Conservation (phyloP, 2,888 invertebrate genomes). For the Lochmaea crataegi region DNA sequence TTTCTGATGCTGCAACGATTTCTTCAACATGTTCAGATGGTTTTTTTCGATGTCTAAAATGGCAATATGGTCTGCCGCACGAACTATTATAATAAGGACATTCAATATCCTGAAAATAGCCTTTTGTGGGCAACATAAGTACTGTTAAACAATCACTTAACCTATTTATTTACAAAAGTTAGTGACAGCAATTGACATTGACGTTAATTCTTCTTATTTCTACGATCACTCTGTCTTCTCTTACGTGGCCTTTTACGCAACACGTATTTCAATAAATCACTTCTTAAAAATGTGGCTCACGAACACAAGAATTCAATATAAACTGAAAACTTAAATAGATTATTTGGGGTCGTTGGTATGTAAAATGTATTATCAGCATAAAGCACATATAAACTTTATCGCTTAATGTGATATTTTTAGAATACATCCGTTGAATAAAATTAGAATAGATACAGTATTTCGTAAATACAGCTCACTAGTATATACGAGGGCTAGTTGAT, state of each 20-base stretch:
- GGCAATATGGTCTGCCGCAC: constrained; percentile 92
- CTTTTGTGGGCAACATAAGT: constrained; percentile 89
- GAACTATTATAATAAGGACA: constrained; percentile 88
- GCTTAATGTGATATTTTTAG: not conserved
- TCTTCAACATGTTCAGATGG: constrained; percentile 67
- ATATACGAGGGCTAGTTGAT: not conserved
- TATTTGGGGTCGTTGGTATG: not conserved
- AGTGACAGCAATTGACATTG: constrained; percentile 11
- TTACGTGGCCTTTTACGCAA: constrained; percentile 6
- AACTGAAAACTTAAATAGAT: not conserved
- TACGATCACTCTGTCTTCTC: not conserved
- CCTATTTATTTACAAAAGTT: constrained; percentile 31
- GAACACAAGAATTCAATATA: not conserved
- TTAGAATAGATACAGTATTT: not conserved
- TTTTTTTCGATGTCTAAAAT: constrained; percentile 87
- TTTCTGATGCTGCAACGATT: constrained; percentile 64
- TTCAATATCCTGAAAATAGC: constrained; percentile 85
- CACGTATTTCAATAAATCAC: not conserved
- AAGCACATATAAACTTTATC: not conserved
- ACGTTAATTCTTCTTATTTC: constrained; percentile 8
- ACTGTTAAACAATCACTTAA: constrained; percentile 20
- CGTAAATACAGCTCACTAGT: not conserved
- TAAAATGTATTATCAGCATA: not conserved
- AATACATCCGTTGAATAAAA: not conserved
- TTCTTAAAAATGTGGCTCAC: not conserved